phyloP scores from a whole-genome alignment of 2,113 vertebrate species.

The Pipa parva region DNA sequence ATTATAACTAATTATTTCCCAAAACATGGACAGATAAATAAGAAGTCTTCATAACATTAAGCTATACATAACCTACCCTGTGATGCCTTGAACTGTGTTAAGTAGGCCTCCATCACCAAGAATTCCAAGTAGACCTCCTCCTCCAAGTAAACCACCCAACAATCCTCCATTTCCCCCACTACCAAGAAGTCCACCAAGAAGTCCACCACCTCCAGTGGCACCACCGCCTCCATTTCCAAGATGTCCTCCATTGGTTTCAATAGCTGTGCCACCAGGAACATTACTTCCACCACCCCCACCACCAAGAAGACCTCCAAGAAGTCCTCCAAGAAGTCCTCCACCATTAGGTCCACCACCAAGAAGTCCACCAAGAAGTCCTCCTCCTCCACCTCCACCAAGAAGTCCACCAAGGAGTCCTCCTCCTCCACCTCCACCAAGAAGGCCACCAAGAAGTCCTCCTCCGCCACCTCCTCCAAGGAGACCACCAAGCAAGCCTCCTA shows the following conservation, averaged over 20 bases:
- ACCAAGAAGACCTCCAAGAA: not conserved
- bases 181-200: constrained; percentile 34
- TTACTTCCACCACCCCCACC: constrained; percentile 2
- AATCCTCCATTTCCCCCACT: constrained; percentile 48
- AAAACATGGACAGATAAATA: too few relatives aligned
- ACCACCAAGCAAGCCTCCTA: constrained; percentile 44
- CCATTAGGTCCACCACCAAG: constrained; percentile 46
- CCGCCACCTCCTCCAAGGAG: constrained; percentile 51
- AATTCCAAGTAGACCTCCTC: constrained; percentile 49
- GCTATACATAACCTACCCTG: constrained; percentile 48
- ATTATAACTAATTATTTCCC: too few relatives aligned
- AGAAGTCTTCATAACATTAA: too few relatives aligned
- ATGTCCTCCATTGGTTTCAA: constrained; percentile 45
- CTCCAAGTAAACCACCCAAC: constrained; percentile 58
- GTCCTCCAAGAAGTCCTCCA: constrained; percentile 29
- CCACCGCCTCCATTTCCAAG: constrained; percentile 49
- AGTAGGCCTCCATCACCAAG: constrained; percentile 56
- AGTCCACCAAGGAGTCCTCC: constrained; percentile 21
- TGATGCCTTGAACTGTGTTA: constrained; percentile 57
- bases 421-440: constrained; percentile 45
- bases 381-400: constrained; percentile 23
- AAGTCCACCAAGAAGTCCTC: constrained; percentile 38
- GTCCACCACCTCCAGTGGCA: constrained; percentile 26
- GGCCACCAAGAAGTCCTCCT: constrained; percentile 49
- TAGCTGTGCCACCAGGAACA: constrained; percentile 31